Percentiles rank a stretch among this genome's conserved stretches.
Evolutionary conservation across 2,888 invertebrate species (phyloP).

Genomic region (Apamea anceps): DNA sequence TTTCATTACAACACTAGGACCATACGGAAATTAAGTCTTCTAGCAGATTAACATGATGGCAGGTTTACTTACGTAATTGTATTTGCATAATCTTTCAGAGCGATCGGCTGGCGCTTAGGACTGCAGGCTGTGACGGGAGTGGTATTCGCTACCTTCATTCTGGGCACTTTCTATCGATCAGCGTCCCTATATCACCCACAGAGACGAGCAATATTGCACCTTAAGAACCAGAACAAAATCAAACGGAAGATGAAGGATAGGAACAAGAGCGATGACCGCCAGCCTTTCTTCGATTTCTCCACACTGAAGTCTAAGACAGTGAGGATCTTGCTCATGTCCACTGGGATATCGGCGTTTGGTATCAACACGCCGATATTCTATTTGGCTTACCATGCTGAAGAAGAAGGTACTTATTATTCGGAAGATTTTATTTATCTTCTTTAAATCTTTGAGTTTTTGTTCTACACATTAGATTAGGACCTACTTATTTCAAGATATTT

Average conservation of each 20-base stretch:
- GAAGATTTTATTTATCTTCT: background rate
- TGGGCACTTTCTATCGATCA: constrained; percentile 96
- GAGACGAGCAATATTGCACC: constrained; percentile 95
- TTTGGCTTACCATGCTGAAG: constrained; percentile 94
- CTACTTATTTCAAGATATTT: background rate
- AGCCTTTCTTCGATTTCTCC: constrained; percentile 96
- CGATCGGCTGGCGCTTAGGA: constrained; percentile 95
- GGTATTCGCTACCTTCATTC: constrained; percentile 95
- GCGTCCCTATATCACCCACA: constrained; percentile 97
- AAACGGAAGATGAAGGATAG: constrained; percentile 95
- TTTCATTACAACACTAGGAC: background rate
- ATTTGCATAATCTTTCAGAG: constrained; percentile 87
- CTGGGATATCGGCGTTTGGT: constrained; percentile 95
- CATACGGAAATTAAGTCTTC: background rate
- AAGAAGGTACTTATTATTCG: constrained; percentile 90
- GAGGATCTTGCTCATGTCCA: constrained; percentile 94
- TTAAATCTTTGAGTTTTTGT: background rate
- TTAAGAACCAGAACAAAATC: constrained; percentile 94
- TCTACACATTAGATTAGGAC: background rate
- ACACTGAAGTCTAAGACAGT: constrained; percentile 96
- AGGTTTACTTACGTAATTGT: background rate
- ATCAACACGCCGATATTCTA: constrained; percentile 96
- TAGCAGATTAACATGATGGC: background rate
- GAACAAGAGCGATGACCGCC: constrained; percentile 93
- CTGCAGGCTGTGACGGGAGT: constrained; percentile 96